Evolutionary conservation across 2,113 vertebrate species (phyloP), one percentile per base, ranked within the genome.

Genomic region (Ammospiza caudacuta): DNA sequence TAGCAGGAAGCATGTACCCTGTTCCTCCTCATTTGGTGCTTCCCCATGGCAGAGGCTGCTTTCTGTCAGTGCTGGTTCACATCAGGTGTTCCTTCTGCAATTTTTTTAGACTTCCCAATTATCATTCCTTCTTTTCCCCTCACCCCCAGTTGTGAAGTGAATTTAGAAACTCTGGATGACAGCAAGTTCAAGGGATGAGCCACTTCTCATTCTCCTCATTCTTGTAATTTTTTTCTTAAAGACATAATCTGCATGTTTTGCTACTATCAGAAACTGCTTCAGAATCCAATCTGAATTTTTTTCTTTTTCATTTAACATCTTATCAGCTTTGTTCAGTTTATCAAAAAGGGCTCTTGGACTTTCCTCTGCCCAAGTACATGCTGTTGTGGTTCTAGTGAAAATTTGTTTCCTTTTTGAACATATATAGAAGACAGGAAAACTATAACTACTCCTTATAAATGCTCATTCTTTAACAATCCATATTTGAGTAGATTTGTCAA

Each of bases 21-120:
- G 75, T 52, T 93, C 70, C 75, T 93, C 25, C 82, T 93, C 68
- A 31, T 70, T 82, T 88, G 59, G 16, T 91, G 90, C 82, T 83
- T 80, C 72, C 55, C 72, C 61, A 4, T 8, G 62, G 87, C 74
- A 73, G 58, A 62, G 74, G 77, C 90, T 92, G 93, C 63, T 95
- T 85, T 92, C 84, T 91, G 67, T 88, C 90, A 67, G 35, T 70
- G 75, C 68, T 0, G 0, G 46, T 81, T 91, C 92, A 37, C 1
- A 1, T 95, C 95, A 92, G 69, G 87, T 92, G 67, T 46, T 91
- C 62, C 67, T 89, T 49, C 68, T 92, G 79, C 85, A 73, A 44
- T 87, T 77, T 95, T 77, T 95, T 93, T 62, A 86, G 94, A 80
- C 72, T 90, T 76, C 44, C 27, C 83, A 90, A 67, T 97, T 86